A percentile compares a stretch with the other conserved stretches of the same genome.
These are phyloP conservation scores for Cyclophora albipunctata DNA, from an alignment of 2,888 invertebrate species.

Conservation along the genomic window DNA sequence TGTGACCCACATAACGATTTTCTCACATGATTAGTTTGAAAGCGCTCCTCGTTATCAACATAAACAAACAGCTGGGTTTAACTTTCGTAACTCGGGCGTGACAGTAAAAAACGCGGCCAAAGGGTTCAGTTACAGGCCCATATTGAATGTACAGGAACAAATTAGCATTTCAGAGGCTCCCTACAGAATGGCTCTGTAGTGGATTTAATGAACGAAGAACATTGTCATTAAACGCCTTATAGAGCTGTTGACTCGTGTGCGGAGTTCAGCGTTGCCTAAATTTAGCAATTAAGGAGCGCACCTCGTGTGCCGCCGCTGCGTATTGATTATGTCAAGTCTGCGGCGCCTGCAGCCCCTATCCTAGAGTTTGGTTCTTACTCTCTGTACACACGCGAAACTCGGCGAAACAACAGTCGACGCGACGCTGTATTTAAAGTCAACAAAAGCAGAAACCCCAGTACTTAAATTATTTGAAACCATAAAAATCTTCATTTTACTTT, in stretches of 20 bases:
- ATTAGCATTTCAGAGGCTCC: conserved; percentile 71
- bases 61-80: conserved; percentile 48
- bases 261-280: conserved; percentile 38
- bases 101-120: conserved; percentile 49
- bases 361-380: conserved; percentile 4
- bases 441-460: too few species aligned
- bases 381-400: too few species aligned
- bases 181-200: conserved; percentile 52
- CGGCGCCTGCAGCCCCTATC: conserved; percentile 24
- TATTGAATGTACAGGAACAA: conserved; percentile 62
- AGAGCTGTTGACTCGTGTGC: conserved; percentile 36
- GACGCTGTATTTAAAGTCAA: too few species aligned
- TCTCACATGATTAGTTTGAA: conserved; percentile 24
- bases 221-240: conserved; percentile 60
- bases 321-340: conserved; percentile 41
- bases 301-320: conserved; percentile 23
- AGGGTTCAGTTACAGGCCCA: conserved; percentile 48
- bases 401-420: too few species aligned
- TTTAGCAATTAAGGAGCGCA: conserved; percentile 51
- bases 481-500: conserved; percentile 3
- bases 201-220: conserved; percentile 65
- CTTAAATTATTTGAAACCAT: too few species aligned
- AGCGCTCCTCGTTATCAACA: conserved; percentile 33
- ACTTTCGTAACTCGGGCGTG: conserved; percentile 40
- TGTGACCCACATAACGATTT: conserved; percentile 21